Base-by-base conservation (phyloP, 2,888 invertebrate genomes). In the Leucozona laternaria region DNA sequence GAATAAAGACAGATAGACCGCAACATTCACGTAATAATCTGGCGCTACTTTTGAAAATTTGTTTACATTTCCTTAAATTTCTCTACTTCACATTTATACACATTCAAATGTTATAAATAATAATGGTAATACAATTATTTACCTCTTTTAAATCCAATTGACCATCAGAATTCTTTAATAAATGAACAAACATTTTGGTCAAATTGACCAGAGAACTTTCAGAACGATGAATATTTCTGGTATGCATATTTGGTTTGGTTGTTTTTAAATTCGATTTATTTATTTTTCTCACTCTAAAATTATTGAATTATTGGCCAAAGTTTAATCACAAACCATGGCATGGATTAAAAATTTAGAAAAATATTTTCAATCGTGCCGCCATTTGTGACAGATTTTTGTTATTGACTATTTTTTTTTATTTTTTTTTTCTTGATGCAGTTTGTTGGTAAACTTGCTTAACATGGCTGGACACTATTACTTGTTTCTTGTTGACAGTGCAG, bases 131-230 rank as follows among this genome's bases (percentile, higher is more conserved):
- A 28, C 0, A 11, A 0, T 55, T 8, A 89, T 89, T 89, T 89
- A 93, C 92, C 89, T 90, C 90, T 90, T 92, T 93, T 53, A 92
- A 88, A 88, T 92, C 92, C 79, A 93, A 90, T 8, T 90, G 88
- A 15, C 93, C 92, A 78, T 91, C 89, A 88, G 91, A 91, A 64
- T 89, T 89, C 88, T 91, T 91, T 88, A 92, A 90, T 25, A 92
- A 89, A 37, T 91, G 89, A 17, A 92, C 92, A 88, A 92, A 92
- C 88, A 91, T 91, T 88, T 91, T 91, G 48, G 92, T 92, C 88
- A 92, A 89, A 73, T 91, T 86, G 55, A 92, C 92, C 57, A 92
- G 83, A 10, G 92, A 92, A 15, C 92, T 91, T 37, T 91, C 92
- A 15, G 90, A 90, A 53, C 92, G 91, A 79, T 89, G 90, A 58